Conservation (phyloP, 2,113 vertebrate genomes). For the Cyprinus carpio region DNA sequence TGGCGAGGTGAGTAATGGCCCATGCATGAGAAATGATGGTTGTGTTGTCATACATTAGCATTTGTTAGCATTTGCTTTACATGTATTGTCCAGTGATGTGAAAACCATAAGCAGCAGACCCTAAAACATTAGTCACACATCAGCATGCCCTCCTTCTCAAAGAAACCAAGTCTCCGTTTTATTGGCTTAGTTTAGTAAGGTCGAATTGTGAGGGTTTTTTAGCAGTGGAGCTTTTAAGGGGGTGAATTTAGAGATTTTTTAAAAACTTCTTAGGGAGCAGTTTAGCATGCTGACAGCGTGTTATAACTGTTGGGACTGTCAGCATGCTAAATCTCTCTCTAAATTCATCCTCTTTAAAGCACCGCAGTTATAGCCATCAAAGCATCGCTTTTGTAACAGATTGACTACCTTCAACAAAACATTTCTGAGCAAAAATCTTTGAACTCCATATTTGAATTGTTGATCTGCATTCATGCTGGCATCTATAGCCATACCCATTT, state of each 20-base stretch:
- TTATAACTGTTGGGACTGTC: slow-evolving; percentile 6
- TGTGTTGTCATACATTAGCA: neutral
- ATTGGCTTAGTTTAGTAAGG: neutral
- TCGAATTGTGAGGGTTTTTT: neutral
- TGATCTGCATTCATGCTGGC: neutral
- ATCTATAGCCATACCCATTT: no score
- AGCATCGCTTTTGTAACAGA: neutral
- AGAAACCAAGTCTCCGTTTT: neutral
- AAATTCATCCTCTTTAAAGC: neutral
- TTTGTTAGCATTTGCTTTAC: neutral
- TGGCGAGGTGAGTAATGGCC: slow-evolving; percentile 83
- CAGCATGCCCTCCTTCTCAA: neutral
- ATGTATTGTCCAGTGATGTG: neutral
- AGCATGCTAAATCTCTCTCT: neutral
- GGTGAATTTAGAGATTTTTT: neutral
- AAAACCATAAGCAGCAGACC: neutral
- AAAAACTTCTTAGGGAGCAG: neutral
- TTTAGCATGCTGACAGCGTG: neutral
- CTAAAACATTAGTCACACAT: neutral
- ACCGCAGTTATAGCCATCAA: neutral
- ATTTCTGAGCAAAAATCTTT: neutral
- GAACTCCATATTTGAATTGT: neutral
- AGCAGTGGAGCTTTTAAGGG: neutral
- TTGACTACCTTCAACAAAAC: neutral
- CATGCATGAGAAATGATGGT: neutral